Evolutionary conservation across 1,140 invertebrate species (phyloP), one percentile per base, ranked within the genome.

Genomic region (Pseudomyrmex flavicornis): DNA sequence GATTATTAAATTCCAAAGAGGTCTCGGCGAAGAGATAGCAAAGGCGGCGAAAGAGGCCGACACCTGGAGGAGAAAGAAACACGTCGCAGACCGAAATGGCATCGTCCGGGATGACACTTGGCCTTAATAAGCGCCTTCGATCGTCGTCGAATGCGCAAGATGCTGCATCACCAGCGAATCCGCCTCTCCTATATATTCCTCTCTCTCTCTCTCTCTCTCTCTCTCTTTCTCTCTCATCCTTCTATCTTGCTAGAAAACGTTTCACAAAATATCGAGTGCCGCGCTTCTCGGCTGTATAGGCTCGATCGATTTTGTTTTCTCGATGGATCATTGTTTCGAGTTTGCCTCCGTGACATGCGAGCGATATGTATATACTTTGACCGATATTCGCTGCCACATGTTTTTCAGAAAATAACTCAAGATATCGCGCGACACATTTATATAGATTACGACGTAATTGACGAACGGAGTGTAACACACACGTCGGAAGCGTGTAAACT

Each of bases 101-200:
- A 82, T 83, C 82, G 85, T 82, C 56, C 80, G 79, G 54, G 44
- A 86, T 86, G 91, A 91, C 85, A 91, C 91, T 92, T 93, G 91
- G 91, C 92, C 92, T 92, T 92, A 93, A 93, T 93, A 92, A 93
- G 89, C 62, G 74, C 73, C 85, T 92, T 92, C 91, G 91, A 92
- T 91, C 89, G 79, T 89, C 65, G 80, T 75, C 76, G 82, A 84
- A 85, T 83, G 75, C 62, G 35, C 35, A 87, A 87, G 70, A 46
- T 80, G 66, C 76, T 80, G 66, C 76, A 80, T 61, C 66, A 50
- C 44, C 54, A 70, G 76, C 54, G 26, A 70, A 12, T 17, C 22
- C 22, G 26, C 26, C 17, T 17, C 35, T 35, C 35, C 35, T 35
- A 35, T 35, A 35, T 35, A 35, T 35, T 7, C 35, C 35, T 7